Evolutionary conservation across 1,140 invertebrate genomes (phyloP).

Genomic region (Brachionus paranguensis): DNA sequence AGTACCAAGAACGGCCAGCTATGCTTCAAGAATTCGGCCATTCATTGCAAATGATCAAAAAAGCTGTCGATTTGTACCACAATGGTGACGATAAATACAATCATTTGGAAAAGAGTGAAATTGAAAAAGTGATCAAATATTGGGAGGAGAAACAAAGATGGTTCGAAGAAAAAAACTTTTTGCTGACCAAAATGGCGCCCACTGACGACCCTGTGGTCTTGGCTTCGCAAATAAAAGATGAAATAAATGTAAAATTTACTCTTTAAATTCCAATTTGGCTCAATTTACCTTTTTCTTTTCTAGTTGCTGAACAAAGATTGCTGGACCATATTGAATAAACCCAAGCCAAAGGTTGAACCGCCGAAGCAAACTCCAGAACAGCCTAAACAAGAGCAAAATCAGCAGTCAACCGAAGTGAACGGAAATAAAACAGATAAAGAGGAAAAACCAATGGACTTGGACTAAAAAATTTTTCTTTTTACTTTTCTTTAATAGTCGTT

Average conservation of each 20-base stretch:
- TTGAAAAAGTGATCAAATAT: conserved; percentile 64
- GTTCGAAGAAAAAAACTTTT: conserved; percentile 66
- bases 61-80: conserved; percentile 65
- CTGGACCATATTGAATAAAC: conserved; percentile 40
- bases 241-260: conserved; percentile 61
- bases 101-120: conserved; percentile 73
- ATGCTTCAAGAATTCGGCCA: conserved; percentile 71
- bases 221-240: conserved; percentile 67
- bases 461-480: conserved; percentile 16
- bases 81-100: conserved; percentile 68
- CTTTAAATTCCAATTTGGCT: not conserved
- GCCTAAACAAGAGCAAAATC: not conserved
- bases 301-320: conserved; percentile 8
- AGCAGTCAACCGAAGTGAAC: not conserved
- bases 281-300: not conserved
- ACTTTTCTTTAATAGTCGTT: not conserved
- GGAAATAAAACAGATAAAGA: not conserved
- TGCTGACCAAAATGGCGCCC: conserved; percentile 60
- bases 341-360: conserved; percentile 37
- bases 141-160: conserved; percentile 61
- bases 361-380: conserved; percentile 4
- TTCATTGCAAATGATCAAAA: conserved; percentile 67
- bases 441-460: conserved; percentile 30
- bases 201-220: conserved; percentile 65
- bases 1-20: conserved; percentile 68